Evolutionary conservation across 2,113 vertebrate genomes (phyloP).

Genomic region (rat (Rattus norvegicus)): DNA sequence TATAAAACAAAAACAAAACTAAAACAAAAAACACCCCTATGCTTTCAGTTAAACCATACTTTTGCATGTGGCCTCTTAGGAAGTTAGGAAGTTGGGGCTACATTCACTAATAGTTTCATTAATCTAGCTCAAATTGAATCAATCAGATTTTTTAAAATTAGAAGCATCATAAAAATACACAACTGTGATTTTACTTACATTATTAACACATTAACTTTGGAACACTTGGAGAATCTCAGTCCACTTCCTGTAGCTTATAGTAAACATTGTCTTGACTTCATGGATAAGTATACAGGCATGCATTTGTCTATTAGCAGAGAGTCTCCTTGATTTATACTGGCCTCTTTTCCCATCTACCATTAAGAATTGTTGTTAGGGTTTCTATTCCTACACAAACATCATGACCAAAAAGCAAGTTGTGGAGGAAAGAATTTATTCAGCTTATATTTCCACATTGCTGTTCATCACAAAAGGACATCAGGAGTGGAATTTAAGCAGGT

Average conservation of each 20-base stretch:
- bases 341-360: background rate
- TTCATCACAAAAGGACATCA: no score
- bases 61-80: background rate
- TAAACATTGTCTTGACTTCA: background rate
- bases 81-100: constrained; percentile 25
- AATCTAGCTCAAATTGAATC: background rate
- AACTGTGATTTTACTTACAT: constrained; percentile 49
- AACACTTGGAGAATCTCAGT: background rate
- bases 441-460: no score
- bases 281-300: background rate
- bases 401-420: no score
- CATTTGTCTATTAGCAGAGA: background rate
- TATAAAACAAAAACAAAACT: background rate
- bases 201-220: background rate
- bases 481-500: no score
- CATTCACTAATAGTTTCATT: background rate
- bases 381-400: no score
- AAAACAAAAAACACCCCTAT: background rate
- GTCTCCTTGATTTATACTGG: background rate
- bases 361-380: background rate
- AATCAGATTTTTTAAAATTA: constrained; percentile 54
- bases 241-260: background rate
- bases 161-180: background rate
- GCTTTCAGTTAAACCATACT: background rate
- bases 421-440: no score